phyloP scores from a whole-genome alignment of 2,888 invertebrate genomes.

The Anthrax anthrax region DNA sequence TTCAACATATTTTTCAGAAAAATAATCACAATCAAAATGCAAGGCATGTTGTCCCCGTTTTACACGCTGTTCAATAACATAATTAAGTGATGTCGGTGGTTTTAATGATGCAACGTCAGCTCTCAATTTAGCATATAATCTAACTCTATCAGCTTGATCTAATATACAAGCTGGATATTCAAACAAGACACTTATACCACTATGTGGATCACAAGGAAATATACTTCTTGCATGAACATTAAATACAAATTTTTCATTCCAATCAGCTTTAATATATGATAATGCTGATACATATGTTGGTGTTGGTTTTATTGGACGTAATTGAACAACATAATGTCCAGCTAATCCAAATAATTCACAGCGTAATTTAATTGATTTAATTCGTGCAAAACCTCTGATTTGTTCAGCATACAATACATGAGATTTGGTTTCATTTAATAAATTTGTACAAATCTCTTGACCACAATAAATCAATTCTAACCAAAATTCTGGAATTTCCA shows the following conservation, averaged over 20 bases:
- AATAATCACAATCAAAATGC: constrained; percentile 65
- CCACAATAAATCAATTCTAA: constrained; percentile 70
- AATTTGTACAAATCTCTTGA: constrained; percentile 50
- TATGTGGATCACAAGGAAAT: constrained; percentile 63
- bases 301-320: constrained; percentile 50
- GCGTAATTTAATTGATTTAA: constrained; percentile 49
- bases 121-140: constrained; percentile 59
- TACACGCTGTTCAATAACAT: constrained; percentile 51
- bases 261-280: constrained; percentile 43
- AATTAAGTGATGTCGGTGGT: constrained; percentile 46
- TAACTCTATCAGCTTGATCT: constrained; percentile 59
- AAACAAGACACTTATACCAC: constrained; percentile 62
- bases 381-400: constrained; percentile 56
- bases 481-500: constrained; percentile 53
- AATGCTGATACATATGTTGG: constrained; percentile 43
- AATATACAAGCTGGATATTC: constrained; percentile 74
- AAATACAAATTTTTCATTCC: constrained; percentile 73
- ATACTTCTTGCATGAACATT: constrained; percentile 73
- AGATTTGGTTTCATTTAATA: constrained; percentile 38
- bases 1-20: constrained; percentile 69
- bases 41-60: constrained; percentile 60
- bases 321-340: constrained; percentile 62
- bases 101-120: constrained; percentile 53
- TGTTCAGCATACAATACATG: constrained; percentile 66
- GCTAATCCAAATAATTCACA: constrained; percentile 73